Percentiles rank a stretch among this genome's conserved stretches.
Conservation (phyloP, 2,113 vertebrate species). For the Rhinopomastus cyanomelas region DNA sequence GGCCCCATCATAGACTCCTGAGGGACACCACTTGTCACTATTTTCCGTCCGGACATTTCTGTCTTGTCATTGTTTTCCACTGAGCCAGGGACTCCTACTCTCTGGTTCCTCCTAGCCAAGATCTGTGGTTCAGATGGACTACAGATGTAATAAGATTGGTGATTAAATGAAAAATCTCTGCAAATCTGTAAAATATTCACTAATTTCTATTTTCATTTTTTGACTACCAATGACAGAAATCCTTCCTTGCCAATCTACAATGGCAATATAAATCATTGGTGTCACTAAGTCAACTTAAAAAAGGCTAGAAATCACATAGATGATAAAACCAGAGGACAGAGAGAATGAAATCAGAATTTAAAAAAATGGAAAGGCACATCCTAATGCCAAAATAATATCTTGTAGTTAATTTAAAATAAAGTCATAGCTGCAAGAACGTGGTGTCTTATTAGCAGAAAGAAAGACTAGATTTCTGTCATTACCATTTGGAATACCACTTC, state of each 20-base stretch:
- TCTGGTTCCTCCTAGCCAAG: not conserved
- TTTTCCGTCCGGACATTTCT: too few relatives aligned
- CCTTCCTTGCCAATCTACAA: not conserved
- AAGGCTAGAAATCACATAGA: not conserved
- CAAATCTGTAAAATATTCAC: not conserved
- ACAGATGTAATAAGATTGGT: not conserved
- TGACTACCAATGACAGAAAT: not conserved
- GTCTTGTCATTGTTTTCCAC: too few relatives aligned
- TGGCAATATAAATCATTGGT: too few relatives aligned
- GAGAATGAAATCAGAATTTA: too few relatives aligned
- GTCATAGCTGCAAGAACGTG: not conserved
- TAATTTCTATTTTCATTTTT: fast-evolving
- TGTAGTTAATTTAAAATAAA: not conserved
- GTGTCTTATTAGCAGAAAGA: not conserved
- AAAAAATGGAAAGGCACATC: not conserved
- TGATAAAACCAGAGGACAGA: not conserved
- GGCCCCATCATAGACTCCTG: too few relatives aligned
- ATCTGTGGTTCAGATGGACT: not conserved
- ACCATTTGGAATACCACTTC: not conserved
- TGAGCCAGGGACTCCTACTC: too few relatives aligned
- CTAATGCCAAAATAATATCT: not conserved
- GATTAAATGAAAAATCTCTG: not conserved
- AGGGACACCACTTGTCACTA: too few relatives aligned
- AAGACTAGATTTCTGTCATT: not conserved
- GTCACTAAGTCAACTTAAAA: not conserved